These are phyloP conservation scores for Polyodon spathula DNA, from an alignment of 2,113 vertebrate genomes.

Conservation along the genomic window DNA sequence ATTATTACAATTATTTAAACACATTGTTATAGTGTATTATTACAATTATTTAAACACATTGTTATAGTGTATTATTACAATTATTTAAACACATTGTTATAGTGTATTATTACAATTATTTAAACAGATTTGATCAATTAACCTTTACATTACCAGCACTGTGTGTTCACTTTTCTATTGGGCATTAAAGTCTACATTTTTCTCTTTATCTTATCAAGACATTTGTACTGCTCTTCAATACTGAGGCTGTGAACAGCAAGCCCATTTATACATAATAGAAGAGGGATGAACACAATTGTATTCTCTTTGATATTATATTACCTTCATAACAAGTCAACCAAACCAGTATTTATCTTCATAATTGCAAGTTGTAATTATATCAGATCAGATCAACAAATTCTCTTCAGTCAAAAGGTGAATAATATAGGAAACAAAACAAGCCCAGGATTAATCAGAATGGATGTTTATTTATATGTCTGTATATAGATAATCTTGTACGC, in stretches of 20 bases:
- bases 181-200: too few relatives aligned
- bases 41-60: too few relatives aligned
- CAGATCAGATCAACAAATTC: not conserved
- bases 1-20: too few relatives aligned
- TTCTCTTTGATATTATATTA: not conserved
- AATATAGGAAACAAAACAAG: not conserved
- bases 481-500: not conserved
- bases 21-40: too few relatives aligned
- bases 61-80: too few relatives aligned
- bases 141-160: too few relatives aligned
- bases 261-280: not conserved
- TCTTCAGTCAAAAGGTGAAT: constrained; percentile 1
- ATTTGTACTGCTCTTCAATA: not conserved
- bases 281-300: not conserved
- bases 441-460: not conserved
- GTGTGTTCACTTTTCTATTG: too few relatives aligned
- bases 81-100: too few relatives aligned
- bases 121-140: too few relatives aligned
- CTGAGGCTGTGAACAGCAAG: not conserved
- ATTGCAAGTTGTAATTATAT: not conserved
- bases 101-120: too few relatives aligned
- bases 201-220: too few relatives aligned
- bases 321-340: not conserved
- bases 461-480: not conserved
- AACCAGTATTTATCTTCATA: not conserved